Conservation (phyloP, 1,140 invertebrate species). For the Aphelinus atriplicis region DNA sequence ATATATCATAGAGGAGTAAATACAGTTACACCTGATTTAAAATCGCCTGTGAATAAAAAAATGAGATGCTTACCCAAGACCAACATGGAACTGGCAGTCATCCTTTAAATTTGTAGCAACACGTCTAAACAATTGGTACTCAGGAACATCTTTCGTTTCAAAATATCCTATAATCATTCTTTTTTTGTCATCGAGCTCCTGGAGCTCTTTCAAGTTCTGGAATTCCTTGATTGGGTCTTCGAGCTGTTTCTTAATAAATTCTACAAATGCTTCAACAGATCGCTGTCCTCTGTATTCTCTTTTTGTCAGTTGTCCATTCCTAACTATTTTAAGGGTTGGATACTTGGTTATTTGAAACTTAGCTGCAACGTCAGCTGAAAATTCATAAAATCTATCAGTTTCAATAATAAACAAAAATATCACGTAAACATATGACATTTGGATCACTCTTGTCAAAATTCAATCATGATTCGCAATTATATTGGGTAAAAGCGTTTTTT, state of each 20-base stretch:
- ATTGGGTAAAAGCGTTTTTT: no score
- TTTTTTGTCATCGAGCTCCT: conserved; percentile 87
- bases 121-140: conserved; percentile 82
- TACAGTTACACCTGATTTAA: not conserved
- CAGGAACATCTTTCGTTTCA: conserved; percentile 80
- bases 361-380: conserved; percentile 79
- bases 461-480: not conserved
- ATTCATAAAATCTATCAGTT: conserved; percentile 38
- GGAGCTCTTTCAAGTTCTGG: conserved; percentile 77
- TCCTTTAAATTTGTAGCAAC: conserved; percentile 92
- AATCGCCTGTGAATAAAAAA: not conserved
- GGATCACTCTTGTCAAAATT: no score
- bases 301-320: conserved; percentile 93
- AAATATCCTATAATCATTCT: conserved; percentile 95
- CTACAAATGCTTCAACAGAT: conserved; percentile 85
- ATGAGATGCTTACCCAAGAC: conserved; percentile 81
- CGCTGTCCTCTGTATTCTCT: conserved; percentile 91
- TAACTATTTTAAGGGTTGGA: conserved; percentile 96
- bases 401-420: conserved; percentile 1
- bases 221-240: conserved; percentile 90
- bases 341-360: conserved; percentile 98
- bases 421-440: no score
- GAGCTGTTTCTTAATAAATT: conserved; percentile 90
- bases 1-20: not conserved
- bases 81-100: conserved; percentile 94